Conservation (phyloP, 1,140 invertebrate species). For the Lepidurus couesii region DNA sequence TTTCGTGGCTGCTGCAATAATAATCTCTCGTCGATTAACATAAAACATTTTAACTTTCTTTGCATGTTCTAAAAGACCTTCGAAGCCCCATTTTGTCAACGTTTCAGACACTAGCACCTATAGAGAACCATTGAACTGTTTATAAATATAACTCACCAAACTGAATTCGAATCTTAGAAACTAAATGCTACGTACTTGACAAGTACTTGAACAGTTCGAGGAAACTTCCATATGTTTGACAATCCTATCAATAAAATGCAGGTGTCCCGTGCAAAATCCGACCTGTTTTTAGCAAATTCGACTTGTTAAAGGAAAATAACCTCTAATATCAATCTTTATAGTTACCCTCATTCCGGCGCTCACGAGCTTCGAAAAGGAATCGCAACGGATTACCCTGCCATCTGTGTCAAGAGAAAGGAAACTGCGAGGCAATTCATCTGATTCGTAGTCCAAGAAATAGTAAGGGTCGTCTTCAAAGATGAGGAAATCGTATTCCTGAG, state of each 20-base stretch:
- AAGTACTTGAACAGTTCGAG: neutral
- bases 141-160: neutral
- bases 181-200: neutral
- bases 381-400: neutral
- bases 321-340: neutral
- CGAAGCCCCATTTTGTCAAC: neutral
- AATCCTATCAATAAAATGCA: neutral
- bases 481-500: conserved; percentile 9
- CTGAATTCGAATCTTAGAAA: neutral
- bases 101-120: neutral
- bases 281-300: neutral
- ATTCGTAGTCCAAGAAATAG: conserved; percentile 1
- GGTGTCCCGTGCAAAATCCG: neutral
- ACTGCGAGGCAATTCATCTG: neutral
- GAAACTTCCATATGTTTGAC: neutral
- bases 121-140: neutral
- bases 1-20: neutral
- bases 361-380: neutral
- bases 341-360: neutral
- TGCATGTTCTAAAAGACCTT: neutral
- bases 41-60: neutral
- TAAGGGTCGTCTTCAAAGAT: neutral
- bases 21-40: neutral
- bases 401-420: neutral
- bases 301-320: neutral